Percentiles rank a stretch among this genome's conserved stretches.
These are phyloP conservation scores for Physocephala rufipes DNA, from an alignment of 2,888 invertebrate genomes.

Conservation along the genomic window DNA sequence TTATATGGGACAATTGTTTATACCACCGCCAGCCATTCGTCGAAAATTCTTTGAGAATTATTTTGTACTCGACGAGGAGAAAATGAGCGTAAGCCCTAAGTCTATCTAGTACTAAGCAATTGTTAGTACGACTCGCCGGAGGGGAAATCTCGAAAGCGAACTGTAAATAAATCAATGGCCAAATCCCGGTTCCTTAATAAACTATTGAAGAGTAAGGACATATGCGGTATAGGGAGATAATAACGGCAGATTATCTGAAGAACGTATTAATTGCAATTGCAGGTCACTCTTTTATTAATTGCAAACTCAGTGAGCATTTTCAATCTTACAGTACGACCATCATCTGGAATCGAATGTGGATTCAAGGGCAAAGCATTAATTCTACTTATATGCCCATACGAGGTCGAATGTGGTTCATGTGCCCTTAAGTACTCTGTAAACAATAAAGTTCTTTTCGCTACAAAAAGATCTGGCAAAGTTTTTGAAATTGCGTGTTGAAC, in stretches of 20 bases:
- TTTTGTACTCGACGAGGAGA: constrained; percentile 1
- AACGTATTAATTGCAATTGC: not conserved
- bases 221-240: not conserved
- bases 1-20: constrained; percentile 40
- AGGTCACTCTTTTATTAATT: constrained; percentile 18
- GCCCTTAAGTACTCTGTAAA: constrained; percentile 40
- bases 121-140: constrained; percentile 11
- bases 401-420: constrained; percentile 11
- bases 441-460: constrained; percentile 32
- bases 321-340: not conserved
- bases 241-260: not conserved
- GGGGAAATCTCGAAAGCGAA: constrained; percentile 29
- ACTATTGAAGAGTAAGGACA: not conserved
- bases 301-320: constrained; percentile 9
- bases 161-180: constrained; percentile 20
- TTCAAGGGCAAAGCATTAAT: not conserved
- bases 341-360: not conserved
- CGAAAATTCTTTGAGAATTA: constrained; percentile 28
- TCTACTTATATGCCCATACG: not conserved
- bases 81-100: not conserved
- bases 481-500: not conserved
- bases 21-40: not conserved
- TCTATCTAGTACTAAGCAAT: constrained; percentile 13
- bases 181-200: not conserved
- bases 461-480: not conserved